A percentile compares a stretch with the other conserved stretches of the same genome.
phyloP scores from a whole-genome alignment of 2,797 vertebrate genomes.

The Denticeps clupeoides region DNA sequence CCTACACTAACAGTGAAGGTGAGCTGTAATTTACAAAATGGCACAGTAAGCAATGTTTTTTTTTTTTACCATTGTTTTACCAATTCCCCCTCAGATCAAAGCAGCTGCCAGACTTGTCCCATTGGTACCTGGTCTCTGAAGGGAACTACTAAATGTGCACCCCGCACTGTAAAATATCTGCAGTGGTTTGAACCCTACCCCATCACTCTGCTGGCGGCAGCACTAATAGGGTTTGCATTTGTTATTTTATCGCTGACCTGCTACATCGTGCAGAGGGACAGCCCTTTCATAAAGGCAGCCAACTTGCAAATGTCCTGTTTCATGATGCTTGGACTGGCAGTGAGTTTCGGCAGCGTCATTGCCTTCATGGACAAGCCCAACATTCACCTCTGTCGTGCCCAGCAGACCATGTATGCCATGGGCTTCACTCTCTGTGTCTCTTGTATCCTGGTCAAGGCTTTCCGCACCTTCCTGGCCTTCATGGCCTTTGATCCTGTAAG shows the following conservation, averaged over 20 bases:
- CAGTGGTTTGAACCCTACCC: constrained; percentile 38
- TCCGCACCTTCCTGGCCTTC: constrained; percentile 39
- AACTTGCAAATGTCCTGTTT: constrained; percentile 39
- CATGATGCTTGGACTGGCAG: constrained; percentile 37
- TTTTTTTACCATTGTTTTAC: background rate
- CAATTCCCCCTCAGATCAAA: constrained; percentile 32
- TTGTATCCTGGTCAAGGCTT: constrained; percentile 42
- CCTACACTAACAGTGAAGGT: constrained; percentile 10
- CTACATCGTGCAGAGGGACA: constrained; percentile 36
- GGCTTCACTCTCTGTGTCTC: constrained; percentile 44
- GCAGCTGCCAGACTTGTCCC: constrained; percentile 35
- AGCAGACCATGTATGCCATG: constrained; percentile 40
- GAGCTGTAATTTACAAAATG: background rate
- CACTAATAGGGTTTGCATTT: constrained; percentile 36
- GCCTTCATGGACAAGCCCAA: constrained; percentile 37
- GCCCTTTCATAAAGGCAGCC: constrained; percentile 35
- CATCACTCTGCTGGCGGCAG: constrained; percentile 35
- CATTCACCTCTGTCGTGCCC: constrained; percentile 28
- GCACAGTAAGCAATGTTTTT: background rate
- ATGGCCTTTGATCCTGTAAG: constrained; percentile 6
- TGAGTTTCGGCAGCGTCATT: constrained; percentile 32
- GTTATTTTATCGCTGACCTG: constrained; percentile 31
- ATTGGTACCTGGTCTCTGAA: constrained; percentile 26
- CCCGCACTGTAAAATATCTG: constrained; percentile 27
- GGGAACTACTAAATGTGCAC: constrained; percentile 23